Base-by-base conservation (phyloP, 2,113 vertebrate genomes). In the Micronycteris hirsuta region DNA sequence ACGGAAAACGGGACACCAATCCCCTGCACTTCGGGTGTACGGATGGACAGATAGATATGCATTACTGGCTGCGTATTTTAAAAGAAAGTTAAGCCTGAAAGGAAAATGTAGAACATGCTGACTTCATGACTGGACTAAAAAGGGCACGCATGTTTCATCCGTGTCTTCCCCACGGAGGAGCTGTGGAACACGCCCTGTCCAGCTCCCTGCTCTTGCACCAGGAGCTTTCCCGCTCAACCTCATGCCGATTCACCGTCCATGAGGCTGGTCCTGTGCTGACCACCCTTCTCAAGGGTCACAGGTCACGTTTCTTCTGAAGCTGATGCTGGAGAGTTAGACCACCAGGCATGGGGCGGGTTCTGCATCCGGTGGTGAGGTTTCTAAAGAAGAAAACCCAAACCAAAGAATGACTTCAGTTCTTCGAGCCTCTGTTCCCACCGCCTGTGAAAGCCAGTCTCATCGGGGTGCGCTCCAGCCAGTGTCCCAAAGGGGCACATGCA, bases 191-290 rank as follows among this genome's bases (percentile, higher is more conserved):
- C 52, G 6, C 41, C 15, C 49, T 15, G 14, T 16, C 49, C 15
- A 2, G 2, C 24, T 22, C 16, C 1, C 1, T 22, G 11, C 16
- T 19, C 24, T 41, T 61, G 43, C 26, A 9, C 54, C 1, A 11
- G 24, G 31, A 43, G 3, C 56, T 52, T 24, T 38, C 16, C 31
- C 2, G n/a, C 49, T 22, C 19, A 52, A 8, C 45, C 13, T 45
- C 1, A 33, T 5, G 33, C 61, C 41, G 1, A 38, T 26, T 54
- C 20, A 31, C 11, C 4, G 31, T 13, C 67, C 9, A 10, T 0
- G 20, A 31, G 4, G 31, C 17, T 0, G 0, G 7, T 2, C 38
- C 74, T 22, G 38, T 33, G 5, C 0, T 0, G 12, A 8, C n/a
- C 1, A 3, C 47, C 11, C 22, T 43, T 0, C 0, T 1, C 52